Base-by-base conservation (phyloP, 2,888 invertebrate genomes). In the Sesia apiformis region DNA sequence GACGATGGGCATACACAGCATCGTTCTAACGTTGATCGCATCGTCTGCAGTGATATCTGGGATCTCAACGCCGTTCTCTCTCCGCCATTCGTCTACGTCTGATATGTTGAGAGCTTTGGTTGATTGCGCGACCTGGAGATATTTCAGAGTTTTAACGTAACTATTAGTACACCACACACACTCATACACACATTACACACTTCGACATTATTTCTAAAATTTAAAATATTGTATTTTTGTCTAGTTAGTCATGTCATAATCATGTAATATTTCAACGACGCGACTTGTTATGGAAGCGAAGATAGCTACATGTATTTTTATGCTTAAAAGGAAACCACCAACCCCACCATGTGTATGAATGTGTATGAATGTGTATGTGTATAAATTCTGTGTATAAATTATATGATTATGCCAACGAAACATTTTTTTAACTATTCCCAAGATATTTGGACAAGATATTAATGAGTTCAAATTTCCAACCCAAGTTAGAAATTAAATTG, bases 1-100 rank as follows among this genome's bases (percentile, higher is more conserved):
- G 49, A 95, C 94, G 61, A 98, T 97, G 4, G 97, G 97, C 95
- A 97, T 96, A 70, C 97, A 97, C 3, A 98, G 92, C 75, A 97
- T 95, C 42, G 95, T 96, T 57, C 93, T 92, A 42, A 94, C 94
- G 55, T 91, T 91, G 54, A 93, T 93, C 0, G 93, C 93, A 69
- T 94, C 94, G 39, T 92, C 92, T 4, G 87, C 53, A 0, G 59
- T 56, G 0, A 63, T 58, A 6, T 79, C 77, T 0, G 64, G 58
- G 4, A 90, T 89, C 42, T 90, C 83, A 70, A 93, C 92, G 53
- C 87, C 90, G 67, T 93, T 92, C 57, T 92, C 93, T 62, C 92
- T 92, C 57, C 94, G 91, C 96, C 96, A 97, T 3, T 93, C 91
- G 3, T 92, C 91, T 5, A 97, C 96, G 78, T 98, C 96, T 3